Conservation (phyloP, 2,113 vertebrate species). For the Calidris pugnax region DNA sequence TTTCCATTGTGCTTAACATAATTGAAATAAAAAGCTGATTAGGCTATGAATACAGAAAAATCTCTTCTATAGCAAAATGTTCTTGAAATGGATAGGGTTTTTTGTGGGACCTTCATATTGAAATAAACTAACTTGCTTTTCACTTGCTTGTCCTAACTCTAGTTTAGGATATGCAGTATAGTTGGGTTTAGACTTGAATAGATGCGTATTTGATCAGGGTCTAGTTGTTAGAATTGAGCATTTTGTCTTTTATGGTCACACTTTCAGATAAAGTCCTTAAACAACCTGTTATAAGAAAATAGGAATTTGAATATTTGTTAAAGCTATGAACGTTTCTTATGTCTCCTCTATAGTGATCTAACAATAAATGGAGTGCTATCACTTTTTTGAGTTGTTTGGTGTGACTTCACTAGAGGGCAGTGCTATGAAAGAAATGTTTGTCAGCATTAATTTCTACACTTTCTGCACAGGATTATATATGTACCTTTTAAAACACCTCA, state of each 20-base stretch:
- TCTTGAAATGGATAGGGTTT: fast-evolving
- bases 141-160: background rate
- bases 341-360: background rate
- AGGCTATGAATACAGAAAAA: background rate
- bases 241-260: background rate
- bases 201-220: background rate
- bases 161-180: too few species aligned
- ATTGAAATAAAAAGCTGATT: background rate
- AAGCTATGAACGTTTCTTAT: background rate
- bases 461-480: background rate
- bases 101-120: background rate
- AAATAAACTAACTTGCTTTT: background rate
- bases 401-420: slow-evolving; percentile 84
- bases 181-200: background rate
- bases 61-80: background rate
- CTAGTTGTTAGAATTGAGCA: background rate
- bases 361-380: background rate
- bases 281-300: background rate
- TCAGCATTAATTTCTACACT: background rate
- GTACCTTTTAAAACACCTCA: background rate
- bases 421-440: slow-evolving; percentile 82
- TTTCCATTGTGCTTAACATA: background rate
- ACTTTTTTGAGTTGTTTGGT: background rate
- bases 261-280: background rate
- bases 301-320: background rate